Percentiles rank a stretch among this genome's conserved stretches.
phyloP scores from a whole-genome alignment of 2,888 invertebrate genomes.

The Megastigmus dorsalis region DNA sequence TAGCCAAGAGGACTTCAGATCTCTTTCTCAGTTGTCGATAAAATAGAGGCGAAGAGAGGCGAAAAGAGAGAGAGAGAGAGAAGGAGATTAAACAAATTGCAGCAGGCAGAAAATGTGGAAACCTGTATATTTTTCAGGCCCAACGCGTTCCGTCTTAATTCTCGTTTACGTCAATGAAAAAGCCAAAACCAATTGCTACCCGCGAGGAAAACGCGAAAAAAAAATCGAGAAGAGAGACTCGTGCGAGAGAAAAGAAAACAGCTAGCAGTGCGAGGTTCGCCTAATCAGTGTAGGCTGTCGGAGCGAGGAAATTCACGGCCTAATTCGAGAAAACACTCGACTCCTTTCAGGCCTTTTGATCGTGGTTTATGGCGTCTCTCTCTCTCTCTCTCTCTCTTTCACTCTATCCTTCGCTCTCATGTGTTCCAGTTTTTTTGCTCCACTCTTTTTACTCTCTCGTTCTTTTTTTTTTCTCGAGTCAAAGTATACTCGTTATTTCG shows the following conservation, averaged over 20 bases:
- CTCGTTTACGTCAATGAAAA: constrained; percentile 30
- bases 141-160: constrained; percentile 8
- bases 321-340: constrained; percentile 70
- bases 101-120: neutral
- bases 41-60: neutral
- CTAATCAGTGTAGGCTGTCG: constrained; percentile 41
- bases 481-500: constrained; percentile 45
- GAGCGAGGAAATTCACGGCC: constrained; percentile 66
- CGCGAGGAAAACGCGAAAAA: neutral
- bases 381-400: neutral
- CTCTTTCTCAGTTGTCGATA: neutral
- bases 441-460: neutral
- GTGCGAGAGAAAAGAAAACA: constrained; percentile 35
- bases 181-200: constrained; percentile 16
- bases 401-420: neutral
- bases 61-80: neutral
- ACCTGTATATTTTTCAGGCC: constrained; percentile 3
- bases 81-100: constrained; percentile 24
- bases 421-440: neutral
- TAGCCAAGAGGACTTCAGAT: no score
- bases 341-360: constrained; percentile 60
- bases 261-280: constrained; percentile 11
- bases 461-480: neutral
- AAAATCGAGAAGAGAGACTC: constrained; percentile 18
- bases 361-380: neutral